A percentile compares a stretch with the other conserved stretches of the same genome.
These are phyloP conservation scores for Elgonia sp. DNA, from an alignment of 2,888 invertebrate genomes.

Conservation along the genomic window DNA sequence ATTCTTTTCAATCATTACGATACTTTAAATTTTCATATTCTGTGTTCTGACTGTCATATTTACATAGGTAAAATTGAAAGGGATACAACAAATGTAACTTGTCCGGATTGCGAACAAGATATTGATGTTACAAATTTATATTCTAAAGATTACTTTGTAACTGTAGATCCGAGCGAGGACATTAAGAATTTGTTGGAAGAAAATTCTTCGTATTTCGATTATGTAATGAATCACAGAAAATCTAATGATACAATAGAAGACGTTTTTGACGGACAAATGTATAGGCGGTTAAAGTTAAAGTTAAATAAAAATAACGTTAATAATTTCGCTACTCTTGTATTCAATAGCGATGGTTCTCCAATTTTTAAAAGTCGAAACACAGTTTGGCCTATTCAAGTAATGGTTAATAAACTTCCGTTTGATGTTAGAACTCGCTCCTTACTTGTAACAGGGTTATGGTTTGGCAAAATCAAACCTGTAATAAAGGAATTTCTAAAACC, in stretches of 20 bases:
- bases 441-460: not conserved
- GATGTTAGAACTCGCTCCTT: not conserved
- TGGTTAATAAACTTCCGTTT: constrained; percentile 18
- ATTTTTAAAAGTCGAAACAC: constrained; percentile 12
- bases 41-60: not conserved
- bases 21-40: not conserved
- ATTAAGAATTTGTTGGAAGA: constrained; percentile 2
- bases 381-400: constrained; percentile 4
- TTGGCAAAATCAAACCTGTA: not conserved
- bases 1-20: constrained; percentile 13
- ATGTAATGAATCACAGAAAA: not conserved
- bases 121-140: not conserved
- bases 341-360: constrained; percentile 6
- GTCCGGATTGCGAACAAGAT: not conserved
- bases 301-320: not conserved
- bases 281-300: constrained; percentile 4
- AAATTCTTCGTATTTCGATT: not conserved
- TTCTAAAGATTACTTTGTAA: constrained; percentile 4
- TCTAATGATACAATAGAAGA: not conserved
- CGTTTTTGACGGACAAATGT: constrained; percentile 11
- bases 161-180: not conserved
- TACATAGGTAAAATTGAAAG: not conserved
- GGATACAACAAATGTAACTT: not conserved
- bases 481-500: constrained; percentile 12
- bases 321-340: not conserved